Base-by-base conservation (phyloP, 1,140 invertebrate genomes). In the Ceratosolen solmsi region DNA sequence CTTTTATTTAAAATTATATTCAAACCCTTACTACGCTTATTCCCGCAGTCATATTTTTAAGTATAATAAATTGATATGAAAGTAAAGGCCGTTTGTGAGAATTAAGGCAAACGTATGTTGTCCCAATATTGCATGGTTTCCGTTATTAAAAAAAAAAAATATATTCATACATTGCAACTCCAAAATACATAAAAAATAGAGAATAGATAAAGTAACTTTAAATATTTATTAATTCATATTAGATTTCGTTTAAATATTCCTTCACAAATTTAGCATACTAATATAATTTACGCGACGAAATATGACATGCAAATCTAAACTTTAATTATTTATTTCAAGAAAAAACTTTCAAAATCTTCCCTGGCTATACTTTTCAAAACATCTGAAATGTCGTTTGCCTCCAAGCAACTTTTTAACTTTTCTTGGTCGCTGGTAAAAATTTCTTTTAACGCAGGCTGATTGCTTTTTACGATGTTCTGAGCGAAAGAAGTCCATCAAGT, bases 181-280 rank as follows among this genome's bases (percentile, higher is more conserved):
- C 58, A 27, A 27, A 17, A 20, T 63, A n/a, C 36, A 68, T 68
- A 68, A 41, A n/a, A 68, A 68, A 41, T 41, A 9, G 25, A 4
- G 17, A 63, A 15, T 30, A 9, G n/a, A n/a, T 41, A 17, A 68
- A 17, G 36, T 17, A 1, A 4, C n/a, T n/a, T n/a, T 41, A 3
- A 33, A 1, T 38, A 22, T 38, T 41, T 49, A 49, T 76, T 63
- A 63, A 76, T 60, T 38, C 74, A 1, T 15, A 2, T 27, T 60
- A 25, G 25, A 0, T 33, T 58, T 72, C 68, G n/a, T 30, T 46
- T 3, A 80, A 58, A 80, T 72, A 68, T 71, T 46, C 49, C 30
- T 1, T n/a, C 78, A 60, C 72, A 80, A 80, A 80, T 80, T 80
- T 46, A 1, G n/a, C 36, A 54, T 36, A 27, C 2, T 27, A 65